A percentile compares a stretch with the other conserved stretches of the same genome.
Evolutionary conservation across 2,113 vertebrate genomes (phyloP).

Genomic region (Pipra filicauda): DNA sequence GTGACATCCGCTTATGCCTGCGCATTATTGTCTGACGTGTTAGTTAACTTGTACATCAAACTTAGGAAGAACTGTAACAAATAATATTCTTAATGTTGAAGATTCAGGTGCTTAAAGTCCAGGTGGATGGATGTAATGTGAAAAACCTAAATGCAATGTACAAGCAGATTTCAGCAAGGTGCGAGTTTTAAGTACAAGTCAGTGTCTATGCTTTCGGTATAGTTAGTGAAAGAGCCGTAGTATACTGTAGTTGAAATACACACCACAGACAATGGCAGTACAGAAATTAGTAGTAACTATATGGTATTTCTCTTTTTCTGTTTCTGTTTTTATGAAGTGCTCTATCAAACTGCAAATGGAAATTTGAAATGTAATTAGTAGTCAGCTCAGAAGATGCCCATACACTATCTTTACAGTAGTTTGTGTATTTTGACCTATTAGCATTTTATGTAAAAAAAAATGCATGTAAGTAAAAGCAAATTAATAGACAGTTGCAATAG

Average conservation of each 20-base stretch:
- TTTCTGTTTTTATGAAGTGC: not conserved
- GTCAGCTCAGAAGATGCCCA: not conserved
- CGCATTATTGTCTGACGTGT: rapidly evolving
- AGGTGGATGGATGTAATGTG: not conserved
- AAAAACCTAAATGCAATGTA: not conserved
- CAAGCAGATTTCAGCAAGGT: not conserved
- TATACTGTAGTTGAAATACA: not conserved
- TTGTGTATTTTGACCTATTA: not conserved
- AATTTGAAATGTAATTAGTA: not conserved
- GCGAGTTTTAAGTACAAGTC: not conserved
- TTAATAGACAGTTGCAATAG: not conserved
- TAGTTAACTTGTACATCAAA: not conserved
- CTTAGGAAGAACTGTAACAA: not conserved
- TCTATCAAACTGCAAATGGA: not conserved
- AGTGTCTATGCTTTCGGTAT: not conserved
- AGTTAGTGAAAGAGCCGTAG: not conserved
- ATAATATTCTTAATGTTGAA: not conserved
- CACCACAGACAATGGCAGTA: not conserved
- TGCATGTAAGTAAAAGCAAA: not conserved
- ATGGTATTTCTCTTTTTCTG: not conserved
- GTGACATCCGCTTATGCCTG: not conserved
- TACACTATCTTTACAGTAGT: not conserved
- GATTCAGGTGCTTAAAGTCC: not conserved
- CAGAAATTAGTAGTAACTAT: not conserved
- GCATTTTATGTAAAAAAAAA: not conserved